Base-by-base conservation (phyloP, 2,797 vertebrate genomes). In the Acomys russatus region DNA sequence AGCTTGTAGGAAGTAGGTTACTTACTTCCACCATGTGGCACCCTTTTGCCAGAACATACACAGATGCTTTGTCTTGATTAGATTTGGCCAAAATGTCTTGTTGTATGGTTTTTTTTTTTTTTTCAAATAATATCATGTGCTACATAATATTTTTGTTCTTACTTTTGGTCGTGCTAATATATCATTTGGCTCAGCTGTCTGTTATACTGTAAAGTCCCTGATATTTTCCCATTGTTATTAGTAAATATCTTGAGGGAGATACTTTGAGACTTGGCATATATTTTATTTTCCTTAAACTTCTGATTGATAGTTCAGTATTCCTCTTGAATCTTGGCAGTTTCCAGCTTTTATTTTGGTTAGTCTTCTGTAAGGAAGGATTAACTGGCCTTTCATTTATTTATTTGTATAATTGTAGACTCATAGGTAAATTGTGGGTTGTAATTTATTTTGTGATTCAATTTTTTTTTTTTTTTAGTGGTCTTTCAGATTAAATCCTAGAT, bases 51-150 rank as follows among this genome's bases (percentile, higher is more conserved):
- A 63, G 59, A n/a, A 83, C 35, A 17, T 63, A 15, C 59, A 79
- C 4, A 61, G 6, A 3, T 23, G 22, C 61, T 35, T 86, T 90
- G 10, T 61, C 71, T 44, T 59, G 56, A 51, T 74, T 73, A 91
- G 9, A 38, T 82, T 33, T 85, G 30, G 10, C 90, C 83, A 63
- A n/a, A 96, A 90, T 83, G 66, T 44, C n/a, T 94, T 30, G 70
- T 73, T 93, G 28, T 33, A 35, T 33, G 10, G n/a, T 44, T 44
- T 44, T 44, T 44, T 44, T 44, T n/a, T 49, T 6, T 33, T 95
- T 96, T n/a, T 88, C 25, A 11, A 51, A 71, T 44, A 88, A 9
- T 70, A 25, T 90, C 33, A 28, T 76, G 20, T 3, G 51, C 63
- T 86, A 6, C 35, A 33, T 82, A 70, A 33, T 92, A 35, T 74